Conservation (phyloP, 2,888 invertebrate species). For the Epirrita christyi region DNA sequence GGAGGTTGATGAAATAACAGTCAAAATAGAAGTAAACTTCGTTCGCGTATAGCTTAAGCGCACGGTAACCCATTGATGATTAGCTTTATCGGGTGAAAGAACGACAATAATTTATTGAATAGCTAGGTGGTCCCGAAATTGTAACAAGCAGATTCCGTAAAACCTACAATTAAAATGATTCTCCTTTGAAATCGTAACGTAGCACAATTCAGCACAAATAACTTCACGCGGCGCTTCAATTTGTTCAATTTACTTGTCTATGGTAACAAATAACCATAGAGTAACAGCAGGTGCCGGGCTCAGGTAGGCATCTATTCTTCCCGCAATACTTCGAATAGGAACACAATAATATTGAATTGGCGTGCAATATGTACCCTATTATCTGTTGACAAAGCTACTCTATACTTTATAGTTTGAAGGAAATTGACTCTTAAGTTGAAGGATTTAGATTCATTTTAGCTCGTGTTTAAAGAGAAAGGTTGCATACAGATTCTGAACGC, state of each 20-base stretch:
- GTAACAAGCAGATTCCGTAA: conserved; percentile 37
- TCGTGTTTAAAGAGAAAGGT: conserved; percentile 18
- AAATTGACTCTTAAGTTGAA: background rate
- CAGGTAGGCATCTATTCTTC: conserved; percentile 71
- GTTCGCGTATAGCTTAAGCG: no score
- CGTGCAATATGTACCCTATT: conserved; percentile 40
- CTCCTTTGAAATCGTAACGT: conserved; percentile 35
- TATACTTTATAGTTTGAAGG: conserved; percentile 6
- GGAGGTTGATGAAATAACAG: no score
- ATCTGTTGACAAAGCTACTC: conserved; percentile 33
- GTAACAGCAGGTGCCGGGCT: conserved; percentile 68
- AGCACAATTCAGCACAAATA: conserved; percentile 38
- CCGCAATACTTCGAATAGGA: conserved; percentile 51
- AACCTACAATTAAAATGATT: conserved; percentile 45
- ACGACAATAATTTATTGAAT: background rate
- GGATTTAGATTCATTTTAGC: conserved; percentile 9
- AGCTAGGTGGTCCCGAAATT: conserved; percentile 32
- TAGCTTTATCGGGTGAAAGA: no score
- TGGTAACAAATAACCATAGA: conserved; percentile 37
- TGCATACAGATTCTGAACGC: conserved; percentile 33
- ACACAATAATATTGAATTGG: conserved; percentile 43
- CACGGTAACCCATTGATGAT: no score
- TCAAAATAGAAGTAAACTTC: no score
- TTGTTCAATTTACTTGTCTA: conserved; percentile 49
- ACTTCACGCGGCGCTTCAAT: conserved; percentile 76